These are phyloP conservation scores for Melitaea cinxia DNA, from an alignment of 1,140 invertebrate genomes.

Conservation along the genomic window DNA sequence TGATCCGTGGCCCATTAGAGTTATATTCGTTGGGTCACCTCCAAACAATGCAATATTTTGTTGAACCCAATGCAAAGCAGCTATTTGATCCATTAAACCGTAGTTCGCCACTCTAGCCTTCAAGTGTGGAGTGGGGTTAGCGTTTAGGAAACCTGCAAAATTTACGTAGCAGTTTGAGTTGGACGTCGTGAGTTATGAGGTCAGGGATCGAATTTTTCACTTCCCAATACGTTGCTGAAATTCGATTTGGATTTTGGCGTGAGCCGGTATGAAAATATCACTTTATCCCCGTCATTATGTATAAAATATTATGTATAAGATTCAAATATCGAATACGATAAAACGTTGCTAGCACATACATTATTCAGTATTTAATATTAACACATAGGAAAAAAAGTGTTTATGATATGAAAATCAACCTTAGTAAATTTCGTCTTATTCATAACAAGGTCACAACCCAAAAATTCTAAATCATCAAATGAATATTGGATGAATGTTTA, in stretches of 20 bases:
- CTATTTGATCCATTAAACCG: conserved; percentile 96
- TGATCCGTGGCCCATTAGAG: conserved; percentile 95
- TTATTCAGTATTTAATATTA: not conserved
- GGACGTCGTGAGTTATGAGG: conserved; percentile 10
- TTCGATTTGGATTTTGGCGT: conserved; percentile 14
- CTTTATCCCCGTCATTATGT: conserved; percentile 1
- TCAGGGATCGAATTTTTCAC: conserved; percentile 20
- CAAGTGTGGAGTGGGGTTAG: conserved; percentile 89
- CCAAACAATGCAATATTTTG: conserved; percentile 95
- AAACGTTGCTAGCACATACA: conserved; percentile 3
- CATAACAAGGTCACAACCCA: not conserved
- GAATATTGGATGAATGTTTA: not conserved
- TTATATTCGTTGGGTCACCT: conserved; percentile 93
- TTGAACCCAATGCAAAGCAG: conserved; percentile 94
- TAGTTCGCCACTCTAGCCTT: conserved; percentile 94
- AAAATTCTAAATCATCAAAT: not conserved
- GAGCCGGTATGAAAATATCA: conserved; percentile 7
- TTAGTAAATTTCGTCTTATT: not conserved
- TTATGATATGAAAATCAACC: not conserved
- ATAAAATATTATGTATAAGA: conserved; percentile 7
- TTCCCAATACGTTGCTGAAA: conserved; percentile 9
- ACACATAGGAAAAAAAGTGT: not conserved
- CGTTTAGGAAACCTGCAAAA: conserved; percentile 90
- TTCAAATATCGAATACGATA: conserved; percentile 13
- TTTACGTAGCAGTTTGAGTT: conserved; percentile 8